A percentile compares a stretch with the other conserved stretches of the same genome.
These are phyloP conservation scores for Blera fallax DNA, from an alignment of 2,888 invertebrate genomes.

Conservation along the genomic window DNA sequence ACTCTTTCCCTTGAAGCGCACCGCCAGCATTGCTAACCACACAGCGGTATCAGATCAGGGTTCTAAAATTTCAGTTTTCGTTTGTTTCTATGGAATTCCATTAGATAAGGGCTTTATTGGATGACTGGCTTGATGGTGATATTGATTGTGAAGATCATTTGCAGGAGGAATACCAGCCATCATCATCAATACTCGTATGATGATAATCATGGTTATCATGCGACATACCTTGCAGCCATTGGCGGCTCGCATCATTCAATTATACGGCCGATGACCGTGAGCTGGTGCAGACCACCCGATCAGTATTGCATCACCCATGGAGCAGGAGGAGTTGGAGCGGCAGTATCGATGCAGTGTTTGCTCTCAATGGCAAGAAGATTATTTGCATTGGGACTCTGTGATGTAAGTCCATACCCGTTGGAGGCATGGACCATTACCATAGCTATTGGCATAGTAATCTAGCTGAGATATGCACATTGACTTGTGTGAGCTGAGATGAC, in stretches of 20 bases:
- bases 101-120: constrained; percentile 49
- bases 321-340: neutral
- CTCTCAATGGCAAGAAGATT: neutral
- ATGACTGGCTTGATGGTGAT: constrained; percentile 40
- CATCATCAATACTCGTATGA: constrained; percentile 26
- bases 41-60: neutral
- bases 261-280: constrained; percentile 51
- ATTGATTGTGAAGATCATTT: constrained; percentile 45
- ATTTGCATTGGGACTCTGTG: constrained; percentile 2
- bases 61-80: neutral
- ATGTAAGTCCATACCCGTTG: neutral
- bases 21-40: neutral
- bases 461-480: neutral
- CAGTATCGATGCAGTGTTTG: neutral
- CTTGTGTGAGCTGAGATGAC: neutral
- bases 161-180: constrained; percentile 17
- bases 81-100: constrained; percentile 17
- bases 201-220: constrained; percentile 19
- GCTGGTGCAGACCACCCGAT: constrained; percentile 45
- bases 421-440: neutral
- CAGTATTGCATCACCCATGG: neutral
- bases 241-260: constrained; percentile 66
- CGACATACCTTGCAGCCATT: constrained; percentile 29
- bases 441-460: neutral
- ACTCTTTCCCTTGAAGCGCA: neutral